Evolutionary conservation across 1,140 invertebrate species (phyloP).

Genomic region (Drosophila paulistorum): DNA sequence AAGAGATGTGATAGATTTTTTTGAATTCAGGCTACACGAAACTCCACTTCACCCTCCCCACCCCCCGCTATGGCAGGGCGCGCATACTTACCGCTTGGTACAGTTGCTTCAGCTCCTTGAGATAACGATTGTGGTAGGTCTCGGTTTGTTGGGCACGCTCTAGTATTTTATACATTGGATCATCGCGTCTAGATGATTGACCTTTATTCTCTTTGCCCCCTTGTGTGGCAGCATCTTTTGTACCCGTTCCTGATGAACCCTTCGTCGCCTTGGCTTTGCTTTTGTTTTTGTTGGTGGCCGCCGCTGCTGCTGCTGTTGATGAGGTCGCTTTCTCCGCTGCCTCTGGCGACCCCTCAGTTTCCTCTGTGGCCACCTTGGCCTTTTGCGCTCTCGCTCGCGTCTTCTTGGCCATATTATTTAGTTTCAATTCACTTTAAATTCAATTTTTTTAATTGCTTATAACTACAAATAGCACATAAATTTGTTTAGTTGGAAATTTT

Average conservation of each 20-base stretch:
- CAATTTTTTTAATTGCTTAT: not conserved
- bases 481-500: constrained; percentile 11
- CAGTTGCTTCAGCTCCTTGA: constrained; percentile 85
- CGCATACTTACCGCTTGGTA: constrained; percentile 84
- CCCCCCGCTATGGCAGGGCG: not conserved
- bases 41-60: not conserved
- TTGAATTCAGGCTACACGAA: not conserved
- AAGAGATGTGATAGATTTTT: no score
- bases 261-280: not conserved
- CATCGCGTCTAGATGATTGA: constrained; percentile 26
- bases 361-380: not conserved
- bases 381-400: not conserved
- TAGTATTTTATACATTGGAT: constrained; percentile 83
- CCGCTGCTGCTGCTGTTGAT: not conserved
- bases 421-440: not conserved
- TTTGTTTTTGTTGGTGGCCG: constrained; percentile 1
- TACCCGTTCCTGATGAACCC: not conserved
- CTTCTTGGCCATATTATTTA: not conserved
- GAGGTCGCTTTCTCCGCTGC: constrained; percentile 1
- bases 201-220: not conserved
- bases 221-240: not conserved
- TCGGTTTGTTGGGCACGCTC: constrained; percentile 86
- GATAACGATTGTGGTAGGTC: constrained; percentile 85
- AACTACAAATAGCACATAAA: not conserved
- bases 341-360: not conserved